Conservation (phyloP, 2,113 vertebrate genomes). For the Dipodomys stephensi region DNA sequence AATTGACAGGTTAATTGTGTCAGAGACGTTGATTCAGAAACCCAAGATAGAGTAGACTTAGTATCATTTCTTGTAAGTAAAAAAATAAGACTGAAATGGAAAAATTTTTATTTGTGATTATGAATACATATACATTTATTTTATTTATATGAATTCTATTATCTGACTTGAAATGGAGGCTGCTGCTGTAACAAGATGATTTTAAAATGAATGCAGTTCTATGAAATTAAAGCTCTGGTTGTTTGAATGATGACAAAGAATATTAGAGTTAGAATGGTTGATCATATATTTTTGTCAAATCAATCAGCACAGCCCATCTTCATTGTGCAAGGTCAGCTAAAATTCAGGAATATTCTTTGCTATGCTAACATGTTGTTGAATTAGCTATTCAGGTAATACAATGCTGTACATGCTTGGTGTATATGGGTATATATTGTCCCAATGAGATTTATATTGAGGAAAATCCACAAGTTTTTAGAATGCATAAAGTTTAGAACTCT, state of each 20-base stretch:
- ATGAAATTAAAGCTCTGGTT: not conserved
- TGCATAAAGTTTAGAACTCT: too few species aligned
- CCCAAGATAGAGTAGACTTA: not conserved
- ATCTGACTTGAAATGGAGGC: conserved; percentile 19
- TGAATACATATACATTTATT: not conserved
- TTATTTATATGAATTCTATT: conserved; percentile 24
- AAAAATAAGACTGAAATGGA: not conserved
- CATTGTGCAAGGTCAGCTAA: conserved; percentile 10
- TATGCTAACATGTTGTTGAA: not conserved
- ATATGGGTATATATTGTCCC: too few species aligned
- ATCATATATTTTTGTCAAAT: conserved; percentile 31
- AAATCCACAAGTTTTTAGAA: too few species aligned
- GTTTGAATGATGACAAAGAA: not conserved
- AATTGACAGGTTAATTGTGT: conserved; percentile 37
- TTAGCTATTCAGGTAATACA: not conserved
- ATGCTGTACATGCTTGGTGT: not conserved
- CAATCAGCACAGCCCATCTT: not conserved
- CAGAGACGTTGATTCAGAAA: not conserved
- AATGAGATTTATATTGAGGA: too few species aligned
- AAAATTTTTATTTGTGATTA: conserved; percentile 7
- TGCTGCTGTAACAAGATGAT: not conserved
- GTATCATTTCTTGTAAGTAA: not conserved
- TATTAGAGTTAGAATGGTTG: conserved; percentile 27
- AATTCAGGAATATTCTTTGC: conserved; percentile 12
- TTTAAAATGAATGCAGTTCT: conserved; percentile 10